Evolutionary conservation across 2,888 invertebrate genomes (phyloP), one percentile per base, ranked within the genome.

Genomic region (Dinocampus coccinellae): DNA sequence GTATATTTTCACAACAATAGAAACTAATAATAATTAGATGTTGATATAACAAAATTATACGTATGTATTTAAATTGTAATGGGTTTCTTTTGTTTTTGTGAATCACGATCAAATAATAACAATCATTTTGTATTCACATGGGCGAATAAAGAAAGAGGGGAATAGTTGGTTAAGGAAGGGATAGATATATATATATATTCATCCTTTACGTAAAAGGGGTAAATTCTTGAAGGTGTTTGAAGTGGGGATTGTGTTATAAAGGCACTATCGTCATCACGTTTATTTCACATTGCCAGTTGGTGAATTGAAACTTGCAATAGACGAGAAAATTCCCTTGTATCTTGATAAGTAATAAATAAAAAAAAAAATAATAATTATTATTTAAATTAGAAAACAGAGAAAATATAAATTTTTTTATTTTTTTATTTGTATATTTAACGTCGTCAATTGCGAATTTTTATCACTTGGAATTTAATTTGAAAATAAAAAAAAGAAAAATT

Each of bases 211-310:
- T 10, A 1, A 11, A n/a, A 57, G 57, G 29, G 11, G 10, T 29
- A 3, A 26, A 2, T 13, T 13, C 3, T 29, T 29, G 24, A n/a
- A 29, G 2, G 20, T n/a, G n/a, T n/a, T 13, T 13, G 9, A 75
- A 73, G 77, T 75, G 78, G 78, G 77, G 75, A 70, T 65, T 73
- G 73, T 73, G 76, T 79, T 79, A 79, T 79, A 79, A 79, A 78
- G 74, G 76, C 70, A 73, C 73, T 70, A 71, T 65, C 74, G 72
- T 57, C 70, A 75, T 75, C 75, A 72, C 69, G 1, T 16, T 70
- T 3, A n/a, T 73, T 64, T 55, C 67, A 67, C 79, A 79, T 75
- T 78, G 72, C 75, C 72, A 69, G n/a, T 65, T 67, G 68, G 69
- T 74, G 78, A 77, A 76, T 76, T 77, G 75, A 72, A 68, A 76